Conservation (phyloP, 2,797 vertebrate genomes). For the Mormyrus hasselquistii region DNA sequence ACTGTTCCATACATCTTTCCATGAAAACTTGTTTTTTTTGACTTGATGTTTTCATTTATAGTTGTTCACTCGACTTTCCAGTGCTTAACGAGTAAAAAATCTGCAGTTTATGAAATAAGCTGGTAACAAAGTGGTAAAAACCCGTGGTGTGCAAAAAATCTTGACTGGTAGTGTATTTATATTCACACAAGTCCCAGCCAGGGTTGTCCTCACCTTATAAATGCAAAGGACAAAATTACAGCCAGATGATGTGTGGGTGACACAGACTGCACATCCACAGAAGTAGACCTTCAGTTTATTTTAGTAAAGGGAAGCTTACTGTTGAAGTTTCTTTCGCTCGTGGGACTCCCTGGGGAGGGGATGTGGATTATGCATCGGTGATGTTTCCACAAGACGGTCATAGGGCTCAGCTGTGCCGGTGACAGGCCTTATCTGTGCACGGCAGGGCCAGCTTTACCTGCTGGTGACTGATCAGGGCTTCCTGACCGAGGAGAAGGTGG, state of each 20-base stretch:
- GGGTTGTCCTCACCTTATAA: background rate
- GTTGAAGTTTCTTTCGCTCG: background rate
- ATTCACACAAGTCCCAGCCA: background rate
- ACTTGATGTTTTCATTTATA: background rate
- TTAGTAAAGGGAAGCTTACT: background rate
- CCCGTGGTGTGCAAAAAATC: background rate
- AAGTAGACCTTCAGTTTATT: background rate
- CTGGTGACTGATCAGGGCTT: constrained; percentile 98
- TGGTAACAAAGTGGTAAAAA: too few relatives aligned
- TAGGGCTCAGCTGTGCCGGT: background rate
- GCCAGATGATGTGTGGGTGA: background rate
- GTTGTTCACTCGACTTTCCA: background rate
- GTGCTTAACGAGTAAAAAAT: background rate
- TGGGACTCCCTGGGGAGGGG: background rate
- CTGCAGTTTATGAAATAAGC: background rate
- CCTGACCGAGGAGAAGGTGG: constrained; percentile 94
- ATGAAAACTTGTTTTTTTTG: background rate
- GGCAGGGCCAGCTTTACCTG: constrained; percentile 88
- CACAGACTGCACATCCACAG: background rate
- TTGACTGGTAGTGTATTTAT: background rate
- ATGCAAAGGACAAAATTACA: background rate
- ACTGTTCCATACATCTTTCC: background rate
- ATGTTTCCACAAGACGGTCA: background rate
- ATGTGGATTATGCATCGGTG: background rate
- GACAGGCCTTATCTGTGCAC: constrained; percentile 35